Evolutionary conservation across 2,888 invertebrate species (phyloP), one percentile per base, ranked within the genome.

Genomic region (Fabriciana adippe): DNA sequence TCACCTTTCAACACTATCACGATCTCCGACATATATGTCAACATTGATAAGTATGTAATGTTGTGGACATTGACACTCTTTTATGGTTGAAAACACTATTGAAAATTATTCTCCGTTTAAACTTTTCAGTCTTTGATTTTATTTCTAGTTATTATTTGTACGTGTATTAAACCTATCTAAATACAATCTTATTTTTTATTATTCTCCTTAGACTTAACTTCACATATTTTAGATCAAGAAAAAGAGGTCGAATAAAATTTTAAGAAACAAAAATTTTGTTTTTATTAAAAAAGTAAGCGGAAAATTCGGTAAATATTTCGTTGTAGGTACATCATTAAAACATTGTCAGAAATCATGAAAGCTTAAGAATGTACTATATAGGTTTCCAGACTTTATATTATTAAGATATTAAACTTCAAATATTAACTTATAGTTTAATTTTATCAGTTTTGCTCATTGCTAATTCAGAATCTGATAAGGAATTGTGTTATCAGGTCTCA

Each of bases 1-100:
- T 93, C 93, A 83, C 92, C 88, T 76, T 78, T 78, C 68, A 88
- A 70, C 69, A 89, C 79, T 57, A 87, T 73, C 45, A 80, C 81
- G 72, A 85, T 81, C 71, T 80, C 84, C 55, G 84, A 82, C 82
- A 87, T 81, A 71, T 82, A 82, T 59, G 79, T 79, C 69, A 81
- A 76, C 82, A 86, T 83, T 72, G 78, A 62, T 61, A 18, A 61
- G n/a, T 6, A 51, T 16, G 6, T 16, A 51, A 6, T 8, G n/a
- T 16, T 5, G 15, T 16, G 6, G n/a, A 51, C 50, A 16, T 51
- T 41, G 15, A 26, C 51, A 16, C 8, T 16, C 41, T 62, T 35
- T 41, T 47, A 67, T 67, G 26, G 35, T 41, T 2, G 35, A 41
- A 41, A 8, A 41, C 35, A 41, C 35, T 41, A 41, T 41, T 41